These are phyloP conservation scores for Pachyrhynchus sulphureomaculatus DNA, from an alignment of 1,140 invertebrate species.

Conservation along the genomic window DNA sequence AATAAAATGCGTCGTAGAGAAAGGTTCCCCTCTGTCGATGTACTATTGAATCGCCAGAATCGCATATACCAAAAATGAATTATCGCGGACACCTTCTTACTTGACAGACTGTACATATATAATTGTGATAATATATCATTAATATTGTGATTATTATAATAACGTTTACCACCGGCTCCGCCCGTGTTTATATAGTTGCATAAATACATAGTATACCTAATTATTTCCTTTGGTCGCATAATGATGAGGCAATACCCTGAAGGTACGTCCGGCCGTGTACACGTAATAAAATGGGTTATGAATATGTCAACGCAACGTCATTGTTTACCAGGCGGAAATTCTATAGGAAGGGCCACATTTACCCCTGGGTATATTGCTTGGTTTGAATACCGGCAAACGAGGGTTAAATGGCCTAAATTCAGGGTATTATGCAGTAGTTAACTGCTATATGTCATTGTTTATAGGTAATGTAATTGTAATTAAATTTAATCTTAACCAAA, in stretches of 20 bases:
- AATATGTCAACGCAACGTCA: constrained; percentile 28
- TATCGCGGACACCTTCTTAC: no score
- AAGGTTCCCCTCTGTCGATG: no score
- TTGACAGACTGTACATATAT: no score
- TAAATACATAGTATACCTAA: constrained; percentile 29
- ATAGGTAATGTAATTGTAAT: constrained; percentile 8
- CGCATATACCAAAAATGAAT: no score
- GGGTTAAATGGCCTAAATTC: constrained; percentile 24
- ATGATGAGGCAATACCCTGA: constrained; percentile 20
- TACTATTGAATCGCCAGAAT: no score
- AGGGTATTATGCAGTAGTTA: constrained; percentile 18
- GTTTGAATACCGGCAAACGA: constrained; percentile 25
- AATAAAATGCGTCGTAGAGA: no score
- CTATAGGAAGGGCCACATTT: constrained; percentile 10
- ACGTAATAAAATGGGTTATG: constrained; percentile 28
- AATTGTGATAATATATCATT: no score
- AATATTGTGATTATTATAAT: no score
- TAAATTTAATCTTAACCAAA: not conserved
- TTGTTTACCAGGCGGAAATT: constrained; percentile 25
- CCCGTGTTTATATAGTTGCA: constrained; percentile 23
- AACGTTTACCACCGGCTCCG: not conserved
- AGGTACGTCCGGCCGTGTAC: constrained; percentile 16
- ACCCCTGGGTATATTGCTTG: constrained; percentile 17
- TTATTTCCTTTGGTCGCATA: constrained; percentile 25
- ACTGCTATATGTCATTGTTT: constrained; percentile 21